phyloP scores from a whole-genome alignment of 1,140 invertebrate species.

The Drosophila gunungcola region DNA sequence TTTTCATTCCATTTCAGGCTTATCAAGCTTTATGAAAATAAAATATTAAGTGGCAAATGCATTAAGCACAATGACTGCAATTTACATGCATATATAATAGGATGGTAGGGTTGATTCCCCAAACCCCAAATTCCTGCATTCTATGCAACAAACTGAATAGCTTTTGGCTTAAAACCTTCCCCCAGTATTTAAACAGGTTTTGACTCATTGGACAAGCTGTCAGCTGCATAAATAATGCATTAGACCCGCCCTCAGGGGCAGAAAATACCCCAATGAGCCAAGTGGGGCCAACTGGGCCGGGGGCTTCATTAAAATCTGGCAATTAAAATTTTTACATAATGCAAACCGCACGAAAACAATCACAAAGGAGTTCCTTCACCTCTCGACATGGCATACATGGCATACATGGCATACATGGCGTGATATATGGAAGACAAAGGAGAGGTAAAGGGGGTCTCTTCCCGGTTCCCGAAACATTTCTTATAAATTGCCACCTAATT shows the following conservation, averaged over 20 bases:
- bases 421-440: constrained; percentile 18
- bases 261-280: constrained; percentile 1
- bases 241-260: constrained; percentile 2
- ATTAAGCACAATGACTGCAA: constrained; percentile 9
- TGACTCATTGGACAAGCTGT: constrained; percentile 36
- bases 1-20: constrained; percentile 13
- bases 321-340: constrained; percentile 69
- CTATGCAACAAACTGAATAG: constrained; percentile 10
- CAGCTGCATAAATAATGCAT: constrained; percentile 48
- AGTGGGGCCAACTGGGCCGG: constrained; percentile 19
- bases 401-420: background rate
- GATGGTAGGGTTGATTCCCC: background rate
- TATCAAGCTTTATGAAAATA: constrained; percentile 26
- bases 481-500: constrained; percentile 69
- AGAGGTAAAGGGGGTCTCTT: constrained; percentile 1
- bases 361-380: constrained; percentile 55
- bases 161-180: constrained; percentile 2
- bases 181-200: constrained; percentile 42
- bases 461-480: constrained; percentile 40
- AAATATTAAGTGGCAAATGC: constrained; percentile 27
- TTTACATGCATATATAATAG: background rate
- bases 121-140: constrained; percentile 9
- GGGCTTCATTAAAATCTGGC: constrained; percentile 60
- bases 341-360: constrained; percentile 25
- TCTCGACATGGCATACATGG: constrained; percentile 20